These are phyloP conservation scores for Drosophila stalkeri DNA, from an alignment of 2,888 invertebrate genomes.

Conservation along the genomic window DNA sequence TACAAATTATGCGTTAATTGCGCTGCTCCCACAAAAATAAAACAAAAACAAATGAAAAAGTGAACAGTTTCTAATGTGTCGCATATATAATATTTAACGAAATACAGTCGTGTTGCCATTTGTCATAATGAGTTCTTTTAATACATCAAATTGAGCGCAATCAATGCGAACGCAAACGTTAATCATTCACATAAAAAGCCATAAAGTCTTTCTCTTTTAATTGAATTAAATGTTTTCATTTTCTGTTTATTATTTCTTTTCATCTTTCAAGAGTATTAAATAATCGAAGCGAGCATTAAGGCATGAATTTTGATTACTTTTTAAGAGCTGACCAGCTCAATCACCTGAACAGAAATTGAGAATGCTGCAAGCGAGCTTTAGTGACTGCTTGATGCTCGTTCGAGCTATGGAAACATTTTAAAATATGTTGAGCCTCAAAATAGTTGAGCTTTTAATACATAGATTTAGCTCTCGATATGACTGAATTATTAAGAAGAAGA, in stretches of 20 bases:
- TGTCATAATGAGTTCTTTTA: slow-evolving; percentile 1
- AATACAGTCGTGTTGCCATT: background rate
- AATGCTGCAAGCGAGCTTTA: background rate
- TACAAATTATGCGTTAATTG: slow-evolving; percentile 70
- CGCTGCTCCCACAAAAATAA: slow-evolving; percentile 9
- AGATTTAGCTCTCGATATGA: background rate
- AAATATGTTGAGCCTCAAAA: background rate
- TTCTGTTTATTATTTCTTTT: background rate
- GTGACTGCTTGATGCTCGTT: background rate
- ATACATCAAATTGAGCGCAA: slow-evolving; percentile 3
- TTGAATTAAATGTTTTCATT: background rate
- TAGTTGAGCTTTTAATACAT: background rate
- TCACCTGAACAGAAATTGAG: slow-evolving; percentile 3
- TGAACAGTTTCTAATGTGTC: slow-evolving; percentile 1
- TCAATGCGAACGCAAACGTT: background rate
- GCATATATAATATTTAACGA: slow-evolving; percentile 4
- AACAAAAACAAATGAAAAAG: background rate
- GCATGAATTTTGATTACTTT: slow-evolving; percentile 29
- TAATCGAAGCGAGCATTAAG: slow-evolving; percentile 8
- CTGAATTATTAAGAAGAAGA: too few relatives aligned
- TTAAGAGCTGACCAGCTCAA: slow-evolving; percentile 21
- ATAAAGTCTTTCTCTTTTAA: slow-evolving; percentile 1
- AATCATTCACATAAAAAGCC: background rate
- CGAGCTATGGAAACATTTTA: background rate
- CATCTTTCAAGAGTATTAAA: background rate